Evolutionary conservation across 2,797 vertebrate species (phyloP).

Genomic region (Uromys caudimaculatus): DNA sequence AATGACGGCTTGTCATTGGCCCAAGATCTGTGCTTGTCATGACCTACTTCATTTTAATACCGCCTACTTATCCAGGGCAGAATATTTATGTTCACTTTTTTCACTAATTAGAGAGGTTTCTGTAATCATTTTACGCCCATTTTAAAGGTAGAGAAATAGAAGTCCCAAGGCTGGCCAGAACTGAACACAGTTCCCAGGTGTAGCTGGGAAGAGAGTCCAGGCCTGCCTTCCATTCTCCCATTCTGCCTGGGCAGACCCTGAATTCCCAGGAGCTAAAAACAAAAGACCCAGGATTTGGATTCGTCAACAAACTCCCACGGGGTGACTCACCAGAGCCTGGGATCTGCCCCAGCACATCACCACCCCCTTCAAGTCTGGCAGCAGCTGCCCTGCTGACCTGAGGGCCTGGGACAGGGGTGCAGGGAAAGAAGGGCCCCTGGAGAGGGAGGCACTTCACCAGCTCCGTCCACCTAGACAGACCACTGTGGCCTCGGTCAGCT

Average conservation of each 20-base stretch:
- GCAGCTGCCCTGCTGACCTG: conserved; percentile 24
- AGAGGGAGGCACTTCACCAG: rapidly evolving
- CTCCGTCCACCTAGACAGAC: too few species aligned
- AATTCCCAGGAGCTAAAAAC: conserved; percentile 75
- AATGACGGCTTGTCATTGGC: background rate
- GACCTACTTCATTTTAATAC: background rate
- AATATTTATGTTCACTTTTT: conserved; percentile 2
- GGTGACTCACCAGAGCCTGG: conserved; percentile 75
- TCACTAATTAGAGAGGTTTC: background rate
- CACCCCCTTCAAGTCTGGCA: conserved; percentile 57
- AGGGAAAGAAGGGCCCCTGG: rapidly evolving
- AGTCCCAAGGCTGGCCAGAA: background rate
- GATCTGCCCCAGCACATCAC: conserved; percentile 74
- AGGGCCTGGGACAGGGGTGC: background rate
- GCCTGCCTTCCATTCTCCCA: background rate
- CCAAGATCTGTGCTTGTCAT: background rate
- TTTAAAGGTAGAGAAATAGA: conserved; percentile 63
- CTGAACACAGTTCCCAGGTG: background rate
- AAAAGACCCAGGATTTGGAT: conserved; percentile 61
- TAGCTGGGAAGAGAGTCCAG: background rate
- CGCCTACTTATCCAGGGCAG: background rate
- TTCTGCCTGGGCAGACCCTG: background rate
- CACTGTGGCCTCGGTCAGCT: rapidly evolving
- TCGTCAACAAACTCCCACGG: conserved; percentile 79
- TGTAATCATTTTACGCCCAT: conserved; percentile 4